phyloP scores from a whole-genome alignment of 2,113 vertebrate species.

The Cygnus atratus region DNA sequence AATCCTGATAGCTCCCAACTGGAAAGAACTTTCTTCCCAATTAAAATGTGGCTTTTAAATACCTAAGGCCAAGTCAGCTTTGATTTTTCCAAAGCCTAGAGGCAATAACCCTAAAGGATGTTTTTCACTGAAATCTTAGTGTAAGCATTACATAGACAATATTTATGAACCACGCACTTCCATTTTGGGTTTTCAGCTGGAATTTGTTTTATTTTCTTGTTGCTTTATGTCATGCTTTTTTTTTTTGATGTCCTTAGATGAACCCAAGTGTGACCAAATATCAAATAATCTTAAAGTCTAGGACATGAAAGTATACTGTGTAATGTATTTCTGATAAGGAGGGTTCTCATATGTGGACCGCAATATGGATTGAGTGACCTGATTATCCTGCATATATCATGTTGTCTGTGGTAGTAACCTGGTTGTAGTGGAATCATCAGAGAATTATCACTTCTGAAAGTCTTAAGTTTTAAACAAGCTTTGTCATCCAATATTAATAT shows the following conservation, averaged over 20 bases:
- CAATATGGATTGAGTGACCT: neutral
- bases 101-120: neutral
- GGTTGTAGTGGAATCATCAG: neutral
- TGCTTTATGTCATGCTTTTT: neutral
- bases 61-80: neutral
- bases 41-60: neutral
- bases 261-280: neutral
- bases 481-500: neutral
- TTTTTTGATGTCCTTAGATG: neutral
- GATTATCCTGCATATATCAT: neutral
- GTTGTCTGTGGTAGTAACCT: neutral
- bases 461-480: neutral
- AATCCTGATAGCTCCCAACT: neutral
- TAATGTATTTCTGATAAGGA: neutral
- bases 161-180: fast-evolving
- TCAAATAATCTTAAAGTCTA: neutral
- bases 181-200: neutral
- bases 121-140: neutral
- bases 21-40: neutral
- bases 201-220: neutral
- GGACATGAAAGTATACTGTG: neutral
- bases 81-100: neutral
- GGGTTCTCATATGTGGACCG: neutral
- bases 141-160: neutral
- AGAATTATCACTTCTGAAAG: neutral